Percentiles rank a stretch among this genome's conserved stretches.
Conservation (phyloP, 1,140 invertebrate genomes). For the Drosophila lini region DNA sequence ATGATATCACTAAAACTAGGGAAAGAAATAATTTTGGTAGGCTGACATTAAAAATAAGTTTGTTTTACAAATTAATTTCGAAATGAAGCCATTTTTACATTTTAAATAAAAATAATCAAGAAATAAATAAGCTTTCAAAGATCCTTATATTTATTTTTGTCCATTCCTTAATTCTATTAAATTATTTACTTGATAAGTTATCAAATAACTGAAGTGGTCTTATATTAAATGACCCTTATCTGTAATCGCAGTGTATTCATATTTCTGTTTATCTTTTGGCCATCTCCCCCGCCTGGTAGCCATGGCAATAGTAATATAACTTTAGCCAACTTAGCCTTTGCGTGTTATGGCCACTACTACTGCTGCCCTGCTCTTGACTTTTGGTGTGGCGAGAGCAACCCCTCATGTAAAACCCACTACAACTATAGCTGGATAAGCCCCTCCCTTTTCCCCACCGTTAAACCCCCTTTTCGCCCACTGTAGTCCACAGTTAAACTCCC, state of each 20-base stretch:
- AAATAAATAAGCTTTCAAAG: background rate
- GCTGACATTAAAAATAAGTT: too few relatives aligned
- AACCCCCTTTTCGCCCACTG: background rate
- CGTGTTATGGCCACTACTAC: constrained; percentile 44
- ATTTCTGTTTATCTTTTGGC: constrained; percentile 32
- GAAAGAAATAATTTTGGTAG: background rate
- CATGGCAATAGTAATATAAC: constrained; percentile 44
- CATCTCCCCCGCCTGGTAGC: constrained; percentile 1
- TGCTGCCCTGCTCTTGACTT: constrained; percentile 59
- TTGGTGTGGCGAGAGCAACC: constrained; percentile 14
- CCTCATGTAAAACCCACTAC: background rate
- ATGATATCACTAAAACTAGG: background rate
- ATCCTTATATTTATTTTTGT: background rate
- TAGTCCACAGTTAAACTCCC: background rate
- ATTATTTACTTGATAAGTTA: constrained; percentile 1
- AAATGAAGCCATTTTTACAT: background rate
- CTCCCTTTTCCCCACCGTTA: too few relatives aligned
- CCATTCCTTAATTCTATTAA: background rate
- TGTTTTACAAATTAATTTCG: background rate
- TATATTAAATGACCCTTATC: background rate
- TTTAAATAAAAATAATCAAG: too few relatives aligned
- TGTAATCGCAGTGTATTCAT: constrained; percentile 25
- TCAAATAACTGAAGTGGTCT: constrained; percentile 2
- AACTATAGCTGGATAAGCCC: background rate
- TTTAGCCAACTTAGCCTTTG: constrained; percentile 45